These are phyloP conservation scores for Salvelinus alpinus DNA, from an alignment of 2,113 vertebrate genomes.

Conservation along the genomic window DNA sequence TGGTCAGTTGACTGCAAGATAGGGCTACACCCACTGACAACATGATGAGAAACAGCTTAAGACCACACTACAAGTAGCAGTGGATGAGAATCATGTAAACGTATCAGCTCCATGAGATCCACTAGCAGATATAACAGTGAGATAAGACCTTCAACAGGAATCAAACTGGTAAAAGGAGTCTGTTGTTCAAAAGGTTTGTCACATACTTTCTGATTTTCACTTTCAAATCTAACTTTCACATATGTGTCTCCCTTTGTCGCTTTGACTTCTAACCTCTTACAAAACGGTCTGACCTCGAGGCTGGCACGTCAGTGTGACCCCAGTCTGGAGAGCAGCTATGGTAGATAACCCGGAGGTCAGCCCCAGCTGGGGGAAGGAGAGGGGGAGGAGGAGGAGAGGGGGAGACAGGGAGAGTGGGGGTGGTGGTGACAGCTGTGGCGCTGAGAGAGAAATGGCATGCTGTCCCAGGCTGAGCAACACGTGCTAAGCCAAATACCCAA, in stretches of 20 bases:
- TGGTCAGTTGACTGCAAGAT: no score
- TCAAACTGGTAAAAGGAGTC: background rate
- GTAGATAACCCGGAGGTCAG: background rate
- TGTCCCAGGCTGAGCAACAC: constrained; percentile 8
- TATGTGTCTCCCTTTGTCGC: background rate
- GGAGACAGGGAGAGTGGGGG: background rate
- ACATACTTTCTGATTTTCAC: background rate
- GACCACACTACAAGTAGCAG: constrained; percentile 13
- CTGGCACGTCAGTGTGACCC: background rate
- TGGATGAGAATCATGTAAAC: background rate
- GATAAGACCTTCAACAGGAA: background rate
- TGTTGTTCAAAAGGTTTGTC: background rate
- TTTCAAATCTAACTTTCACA: background rate
- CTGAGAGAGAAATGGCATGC: background rate
- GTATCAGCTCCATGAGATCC: background rate
- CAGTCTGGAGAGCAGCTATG: background rate
- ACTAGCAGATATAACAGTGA: background rate
- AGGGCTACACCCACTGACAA: constrained; percentile 4
- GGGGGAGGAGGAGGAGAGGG: background rate
- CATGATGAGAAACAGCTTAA: constrained; percentile 30
- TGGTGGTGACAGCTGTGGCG: background rate
- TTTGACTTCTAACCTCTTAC: background rate
- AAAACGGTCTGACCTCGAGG: background rate
- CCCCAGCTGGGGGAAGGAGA: background rate
- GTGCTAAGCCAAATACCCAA: background rate